These are phyloP conservation scores for Clitarchus hookeri DNA, from an alignment of 2,888 invertebrate genomes.

Conservation along the genomic window DNA sequence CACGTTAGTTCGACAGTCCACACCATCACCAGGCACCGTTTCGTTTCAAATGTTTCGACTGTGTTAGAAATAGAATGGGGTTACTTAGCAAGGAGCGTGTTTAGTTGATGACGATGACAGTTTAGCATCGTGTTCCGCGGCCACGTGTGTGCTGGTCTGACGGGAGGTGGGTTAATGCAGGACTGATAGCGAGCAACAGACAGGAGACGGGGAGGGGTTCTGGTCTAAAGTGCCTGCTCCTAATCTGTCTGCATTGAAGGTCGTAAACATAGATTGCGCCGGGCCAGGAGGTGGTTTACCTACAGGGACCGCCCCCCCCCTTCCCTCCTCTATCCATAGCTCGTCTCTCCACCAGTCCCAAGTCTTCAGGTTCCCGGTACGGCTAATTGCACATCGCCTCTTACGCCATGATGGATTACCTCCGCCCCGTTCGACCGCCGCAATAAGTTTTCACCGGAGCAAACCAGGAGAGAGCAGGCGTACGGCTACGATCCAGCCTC, in stretches of 20 bases:
- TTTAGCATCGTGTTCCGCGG: too few relatives aligned
- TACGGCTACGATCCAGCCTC: too few relatives aligned
- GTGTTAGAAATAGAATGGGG: too few relatives aligned
- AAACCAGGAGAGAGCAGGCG: too few relatives aligned
- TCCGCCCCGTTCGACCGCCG: not conserved
- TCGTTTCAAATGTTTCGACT: too few relatives aligned
- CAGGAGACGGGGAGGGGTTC: not conserved
- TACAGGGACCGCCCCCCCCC: not conserved
- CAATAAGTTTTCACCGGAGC: not conserved
- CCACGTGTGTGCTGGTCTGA: not conserved
- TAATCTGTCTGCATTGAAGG: conserved; percentile 28
- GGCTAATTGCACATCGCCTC: conserved; percentile 29
- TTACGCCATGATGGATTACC: conserved; percentile 32
- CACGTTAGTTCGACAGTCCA: too few relatives aligned
- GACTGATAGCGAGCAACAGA: not conserved
- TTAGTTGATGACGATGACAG: too few relatives aligned
- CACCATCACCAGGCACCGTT: too few relatives aligned
- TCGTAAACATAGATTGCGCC: conserved; percentile 33
- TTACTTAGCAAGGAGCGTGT: too few relatives aligned
- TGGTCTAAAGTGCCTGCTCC: conserved; percentile 19
- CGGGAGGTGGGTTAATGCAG: not conserved
- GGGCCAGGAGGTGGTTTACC: conserved; percentile 32
- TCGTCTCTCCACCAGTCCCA: not conserved
- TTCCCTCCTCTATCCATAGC: not conserved
- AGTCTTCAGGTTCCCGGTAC: not conserved